Percentiles rank a stretch among this genome's conserved stretches.
Conservation (phyloP, 2,797 vertebrate genomes). For the Microctenopoma steveboyesi region DNA sequence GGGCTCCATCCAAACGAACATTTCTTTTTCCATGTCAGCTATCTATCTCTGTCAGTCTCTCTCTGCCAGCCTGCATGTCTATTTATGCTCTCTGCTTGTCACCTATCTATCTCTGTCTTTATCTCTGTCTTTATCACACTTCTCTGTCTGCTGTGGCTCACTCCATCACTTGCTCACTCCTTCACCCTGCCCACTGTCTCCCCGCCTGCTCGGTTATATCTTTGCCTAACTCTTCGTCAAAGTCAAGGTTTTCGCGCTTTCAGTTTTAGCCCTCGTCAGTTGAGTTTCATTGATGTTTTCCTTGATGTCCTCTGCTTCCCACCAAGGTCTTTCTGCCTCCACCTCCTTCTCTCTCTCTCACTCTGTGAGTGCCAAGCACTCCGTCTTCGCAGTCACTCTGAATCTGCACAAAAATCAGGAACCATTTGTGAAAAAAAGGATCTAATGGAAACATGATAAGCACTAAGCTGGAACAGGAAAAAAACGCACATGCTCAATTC, state of each 20-base stretch:
- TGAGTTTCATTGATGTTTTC: constrained; percentile 73
- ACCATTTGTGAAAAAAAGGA: constrained; percentile 10
- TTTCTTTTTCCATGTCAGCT: constrained; percentile 45
- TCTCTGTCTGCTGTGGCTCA: constrained; percentile 7
- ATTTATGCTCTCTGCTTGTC: constrained; percentile 54
- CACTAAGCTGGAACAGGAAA: neutral
- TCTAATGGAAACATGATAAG: constrained; percentile 2
- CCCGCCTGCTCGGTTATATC: constrained; percentile 42
- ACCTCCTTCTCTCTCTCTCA: constrained; percentile 3
- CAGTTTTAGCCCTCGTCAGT: constrained; percentile 64
- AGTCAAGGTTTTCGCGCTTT: constrained; percentile 64
- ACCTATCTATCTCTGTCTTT: constrained; percentile 51
- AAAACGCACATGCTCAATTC: neutral
- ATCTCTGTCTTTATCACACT: constrained; percentile 54
- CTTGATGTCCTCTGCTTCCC: constrained; percentile 70
- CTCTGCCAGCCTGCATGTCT: constrained; percentile 34
- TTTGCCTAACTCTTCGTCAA: constrained; percentile 65
- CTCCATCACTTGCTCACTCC: constrained; percentile 15
- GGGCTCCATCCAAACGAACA: constrained; percentile 47
- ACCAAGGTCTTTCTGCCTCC: constrained; percentile 59
- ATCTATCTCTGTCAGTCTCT: constrained; percentile 53
- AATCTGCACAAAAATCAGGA: constrained; percentile 35
- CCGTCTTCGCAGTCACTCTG: constrained; percentile 32
- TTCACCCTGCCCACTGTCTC: constrained; percentile 8
- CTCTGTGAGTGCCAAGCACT: constrained; percentile 20